phyloP scores from a whole-genome alignment of 2,888 invertebrate genomes.

The Ennomos erosarius region DNA sequence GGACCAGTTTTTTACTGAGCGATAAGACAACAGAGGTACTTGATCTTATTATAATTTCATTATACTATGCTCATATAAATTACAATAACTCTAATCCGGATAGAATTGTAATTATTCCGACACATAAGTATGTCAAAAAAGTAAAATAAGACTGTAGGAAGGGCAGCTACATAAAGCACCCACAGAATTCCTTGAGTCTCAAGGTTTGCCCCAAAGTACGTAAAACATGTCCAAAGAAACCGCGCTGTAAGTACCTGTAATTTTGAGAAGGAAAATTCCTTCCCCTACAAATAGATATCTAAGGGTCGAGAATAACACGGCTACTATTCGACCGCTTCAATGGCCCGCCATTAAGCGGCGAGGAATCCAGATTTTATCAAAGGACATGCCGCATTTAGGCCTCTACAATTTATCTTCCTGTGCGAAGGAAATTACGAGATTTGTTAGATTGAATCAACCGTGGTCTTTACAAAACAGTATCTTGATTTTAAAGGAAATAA shows the following conservation, averaged over 20 bases:
- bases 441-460: conserved; percentile 33
- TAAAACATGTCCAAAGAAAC: no score
- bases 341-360: conserved; percentile 27
- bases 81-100: no score
- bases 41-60: no score
- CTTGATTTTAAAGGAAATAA: not conserved
- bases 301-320: conserved; percentile 30
- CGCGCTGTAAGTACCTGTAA: conserved; percentile 2
- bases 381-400: conserved; percentile 30
- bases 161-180: no score
- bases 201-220: no score
- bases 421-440: conserved; percentile 27
- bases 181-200: no score
- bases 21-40: no score
- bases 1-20: no score
- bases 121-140: no score
- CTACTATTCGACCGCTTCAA: conserved; percentile 31
- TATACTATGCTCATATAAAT: no score
- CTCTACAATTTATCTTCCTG: conserved; percentile 33
- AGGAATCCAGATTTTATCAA: conserved; percentile 36
- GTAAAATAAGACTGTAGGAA: no score
- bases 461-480: conserved; percentile 4
- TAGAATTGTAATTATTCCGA: no score
- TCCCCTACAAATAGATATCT: conserved; percentile 18
- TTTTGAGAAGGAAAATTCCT: conserved; percentile 10